Evolutionary conservation across 2,797 vertebrate species (phyloP).

Genomic region (Pitangus sulphuratus): DNA sequence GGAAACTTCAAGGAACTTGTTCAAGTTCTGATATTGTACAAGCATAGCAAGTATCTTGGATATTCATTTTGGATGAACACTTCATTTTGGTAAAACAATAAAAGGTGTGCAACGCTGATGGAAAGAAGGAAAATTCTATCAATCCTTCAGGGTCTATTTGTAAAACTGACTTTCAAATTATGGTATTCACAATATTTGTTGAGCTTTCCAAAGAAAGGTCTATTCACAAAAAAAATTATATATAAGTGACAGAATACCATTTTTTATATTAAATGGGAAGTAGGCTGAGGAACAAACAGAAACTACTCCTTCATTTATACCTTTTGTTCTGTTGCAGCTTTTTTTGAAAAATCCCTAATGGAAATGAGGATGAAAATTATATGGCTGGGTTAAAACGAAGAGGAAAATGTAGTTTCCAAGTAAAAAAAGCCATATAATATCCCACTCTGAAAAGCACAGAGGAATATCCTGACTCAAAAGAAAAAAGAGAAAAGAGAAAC

Average conservation of each 20-base stretch:
- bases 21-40: background rate
- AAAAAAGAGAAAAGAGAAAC: background rate
- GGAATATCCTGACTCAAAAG: background rate
- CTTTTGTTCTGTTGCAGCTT: background rate
- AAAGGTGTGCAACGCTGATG: background rate
- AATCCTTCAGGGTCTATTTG: background rate
- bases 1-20: background rate
- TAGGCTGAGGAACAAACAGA: background rate
- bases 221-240: background rate
- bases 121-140: background rate
- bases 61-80: background rate
- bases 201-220: background rate
- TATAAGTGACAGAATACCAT: background rate
- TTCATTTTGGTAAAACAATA: background rate
- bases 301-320: background rate
- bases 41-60: background rate
- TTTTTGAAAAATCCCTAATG: background rate
- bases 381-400: background rate
- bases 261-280: background rate
- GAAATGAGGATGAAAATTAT: background rate
- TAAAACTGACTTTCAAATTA: background rate
- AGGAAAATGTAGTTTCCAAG: background rate
- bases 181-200: background rate
- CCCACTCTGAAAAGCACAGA: background rate
- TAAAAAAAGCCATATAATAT: background rate